Base-by-base conservation (phyloP, 2,797 vertebrate species). In the Lerista edwardsae region DNA sequence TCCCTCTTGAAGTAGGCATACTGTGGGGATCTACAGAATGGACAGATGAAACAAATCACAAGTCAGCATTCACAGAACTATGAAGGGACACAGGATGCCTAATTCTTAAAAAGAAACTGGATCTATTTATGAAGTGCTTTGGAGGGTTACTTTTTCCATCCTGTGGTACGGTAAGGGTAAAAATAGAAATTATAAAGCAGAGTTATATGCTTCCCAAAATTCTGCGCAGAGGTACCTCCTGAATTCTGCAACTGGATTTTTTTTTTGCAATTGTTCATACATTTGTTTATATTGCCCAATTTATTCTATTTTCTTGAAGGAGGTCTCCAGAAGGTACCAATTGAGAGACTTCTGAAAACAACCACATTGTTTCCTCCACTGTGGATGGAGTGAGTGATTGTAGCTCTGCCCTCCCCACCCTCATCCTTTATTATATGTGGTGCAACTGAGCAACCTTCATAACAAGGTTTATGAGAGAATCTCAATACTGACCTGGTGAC, bases 401-500 rank as follows among this genome's bases (percentile, higher is more conserved):
- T n/a, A 61, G 55, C 15, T 81, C 27, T 8, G 8, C 65, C 31
- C 47, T 55, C 25, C 29, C 25, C 19, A 6, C 31, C 31, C 14
- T 23, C 65, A n/a, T 31, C 9, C 23, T 11, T 14, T 81, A n/a
- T n/a, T n/a, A n/a, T n/a, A 27, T 25, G 7, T 31, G 6, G 10
- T 14, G 14, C 57, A 31, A 65, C 23, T 67, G 23, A 62, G 27
- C 29, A 61, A 15, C 14, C 34, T 23, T 29, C 17, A 44, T 27
- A 6, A 4, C 27, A 2, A 78, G 27, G 3, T 51, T 76, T 34
- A 62, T 80, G 19, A 29, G 84, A 0, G 0, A 79, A 1, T 0
- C 62, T 44, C 72, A 89, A 84, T 61, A 89, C 96, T 95, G 91
- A 99, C 98, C 98, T 98, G 94, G 96, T 96, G 10, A 99, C 98